Evolutionary conservation across 1,140 invertebrate species (phyloP).

Genomic region (Brachionus plicatilis): DNA sequence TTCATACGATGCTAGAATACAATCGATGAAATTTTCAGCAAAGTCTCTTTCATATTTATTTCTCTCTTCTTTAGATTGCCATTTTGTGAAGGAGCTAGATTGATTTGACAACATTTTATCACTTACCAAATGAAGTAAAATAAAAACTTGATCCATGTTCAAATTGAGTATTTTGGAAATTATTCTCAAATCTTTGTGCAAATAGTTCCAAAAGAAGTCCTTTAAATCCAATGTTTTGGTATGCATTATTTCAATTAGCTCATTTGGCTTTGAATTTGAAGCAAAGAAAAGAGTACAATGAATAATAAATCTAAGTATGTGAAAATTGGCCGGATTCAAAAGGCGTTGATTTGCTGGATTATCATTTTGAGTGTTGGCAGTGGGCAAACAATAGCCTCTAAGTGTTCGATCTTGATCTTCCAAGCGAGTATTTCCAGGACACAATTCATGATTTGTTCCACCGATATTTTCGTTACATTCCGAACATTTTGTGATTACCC

Average conservation of each 20-base stretch:
- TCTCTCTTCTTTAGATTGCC: neutral
- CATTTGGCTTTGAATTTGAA: neutral
- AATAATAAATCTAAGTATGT: neutral
- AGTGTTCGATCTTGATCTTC: slow-evolving; percentile 42
- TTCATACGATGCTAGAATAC: neutral
- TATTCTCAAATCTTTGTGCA: slow-evolving; percentile 39
- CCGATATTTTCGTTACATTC: slow-evolving; percentile 47
- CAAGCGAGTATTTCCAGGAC: slow-evolving; percentile 41
- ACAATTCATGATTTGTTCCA: slow-evolving; percentile 42
- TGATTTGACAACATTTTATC: neutral
- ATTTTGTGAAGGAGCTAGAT: neutral
- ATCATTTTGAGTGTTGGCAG: neutral
- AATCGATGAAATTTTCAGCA: neutral
- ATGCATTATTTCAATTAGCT: neutral
- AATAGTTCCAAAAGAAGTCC: slow-evolving; percentile 35
- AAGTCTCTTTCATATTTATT: slow-evolving; percentile 4
- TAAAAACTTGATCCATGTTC: slow-evolving; percentile 32
- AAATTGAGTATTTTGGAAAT: neutral
- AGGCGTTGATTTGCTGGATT: neutral
- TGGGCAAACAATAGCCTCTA: slow-evolving; percentile 41
- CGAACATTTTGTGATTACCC: slow-evolving; percentile 43
- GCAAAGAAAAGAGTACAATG: neutral
- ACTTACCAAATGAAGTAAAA: slow-evolving; percentile 38
- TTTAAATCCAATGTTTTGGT: slow-evolving; percentile 32
- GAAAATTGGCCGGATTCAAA: neutral